Percentiles rank a stretch among this genome's conserved stretches.
phyloP scores from a whole-genome alignment of 2,113 vertebrate genomes.

The Psittacara wagleri region DNA sequence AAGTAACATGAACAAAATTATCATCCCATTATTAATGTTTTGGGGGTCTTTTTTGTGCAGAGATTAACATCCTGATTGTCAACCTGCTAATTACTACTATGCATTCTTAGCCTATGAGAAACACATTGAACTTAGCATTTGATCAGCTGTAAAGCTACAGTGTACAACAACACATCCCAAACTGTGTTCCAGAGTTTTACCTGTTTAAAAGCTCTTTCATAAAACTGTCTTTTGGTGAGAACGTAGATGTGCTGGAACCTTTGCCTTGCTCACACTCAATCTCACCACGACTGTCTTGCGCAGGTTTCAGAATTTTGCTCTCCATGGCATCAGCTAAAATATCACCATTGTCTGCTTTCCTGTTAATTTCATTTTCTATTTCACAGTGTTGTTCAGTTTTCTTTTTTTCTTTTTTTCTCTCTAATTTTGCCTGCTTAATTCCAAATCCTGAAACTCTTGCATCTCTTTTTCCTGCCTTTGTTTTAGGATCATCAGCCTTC shows the following conservation, averaged over 20 bases:
- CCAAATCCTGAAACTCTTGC: slow-evolving; percentile 81
- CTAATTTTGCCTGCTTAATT: slow-evolving; percentile 81
- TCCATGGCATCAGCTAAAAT: slow-evolving; percentile 48
- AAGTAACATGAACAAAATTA: slow-evolving; percentile 61
- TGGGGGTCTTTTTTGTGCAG: not conserved
- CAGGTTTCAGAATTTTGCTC: slow-evolving; percentile 37
- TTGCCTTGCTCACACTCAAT: slow-evolving; percentile 47
- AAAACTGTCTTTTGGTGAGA: slow-evolving; percentile 82
- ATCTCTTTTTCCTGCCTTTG: slow-evolving; percentile 87
- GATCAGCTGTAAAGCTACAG: not conserved
- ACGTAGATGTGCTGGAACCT: slow-evolving; percentile 42
- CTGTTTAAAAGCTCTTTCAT: slow-evolving; percentile 88
- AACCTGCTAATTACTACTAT: not conserved
- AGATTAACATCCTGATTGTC: slow-evolving; percentile 24
- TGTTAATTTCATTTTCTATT: slow-evolving; percentile 69
- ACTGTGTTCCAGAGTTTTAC: slow-evolving; percentile 53
- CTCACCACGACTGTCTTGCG: not conserved
- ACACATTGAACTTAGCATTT: not conserved
- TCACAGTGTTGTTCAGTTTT: slow-evolving; percentile 77
- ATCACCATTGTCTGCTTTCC: slow-evolving; percentile 52
- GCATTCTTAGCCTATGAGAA: not conserved
- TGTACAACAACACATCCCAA: not conserved
- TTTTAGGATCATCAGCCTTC: slow-evolving; percentile 80
- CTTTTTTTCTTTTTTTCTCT: slow-evolving; percentile 88
- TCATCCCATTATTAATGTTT: slow-evolving; percentile 39